Conservation (phyloP, 2,888 invertebrate species). For the Leucania comma region DNA sequence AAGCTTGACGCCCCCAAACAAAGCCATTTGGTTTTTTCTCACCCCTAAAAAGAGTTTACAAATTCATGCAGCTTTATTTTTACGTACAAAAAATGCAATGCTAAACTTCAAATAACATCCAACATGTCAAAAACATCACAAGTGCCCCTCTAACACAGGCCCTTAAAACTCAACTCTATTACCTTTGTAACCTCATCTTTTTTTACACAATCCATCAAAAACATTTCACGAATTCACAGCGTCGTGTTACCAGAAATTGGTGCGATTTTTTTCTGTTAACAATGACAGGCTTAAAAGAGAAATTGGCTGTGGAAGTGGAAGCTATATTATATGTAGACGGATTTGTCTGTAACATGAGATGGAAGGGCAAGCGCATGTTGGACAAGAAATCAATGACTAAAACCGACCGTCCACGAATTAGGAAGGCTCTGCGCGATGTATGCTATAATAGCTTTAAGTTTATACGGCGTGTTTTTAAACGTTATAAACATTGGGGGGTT, state of each 20-base stretch:
- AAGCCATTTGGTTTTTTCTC: no score
- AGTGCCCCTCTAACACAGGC: background rate
- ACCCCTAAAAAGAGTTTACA: no score
- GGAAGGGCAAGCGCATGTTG: constrained; percentile 9
- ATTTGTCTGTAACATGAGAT: constrained; percentile 41
- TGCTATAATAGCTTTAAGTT: background rate
- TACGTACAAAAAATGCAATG: no score
- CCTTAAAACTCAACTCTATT: constrained; percentile 8
- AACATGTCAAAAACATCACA: background rate
- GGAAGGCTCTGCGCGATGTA: background rate
- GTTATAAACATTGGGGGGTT: no score
- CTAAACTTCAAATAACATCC: background rate
- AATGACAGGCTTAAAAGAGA: constrained; percentile 59
- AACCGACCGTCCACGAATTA: background rate
- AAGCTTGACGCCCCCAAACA: no score
- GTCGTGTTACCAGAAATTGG: constrained; percentile 46
- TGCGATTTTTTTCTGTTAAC: constrained; percentile 59
- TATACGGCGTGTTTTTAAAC: no score
- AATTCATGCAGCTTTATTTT: no score
- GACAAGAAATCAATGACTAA: background rate
- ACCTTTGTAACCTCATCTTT: background rate
- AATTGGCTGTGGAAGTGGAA: constrained; percentile 54
- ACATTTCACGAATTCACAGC: constrained; percentile 23
- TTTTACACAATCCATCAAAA: constrained; percentile 31
- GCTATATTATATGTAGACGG: constrained; percentile 8